These are phyloP conservation scores for Leptogaster cylindrica DNA, from an alignment of 2,888 invertebrate species.

Conservation along the genomic window DNA sequence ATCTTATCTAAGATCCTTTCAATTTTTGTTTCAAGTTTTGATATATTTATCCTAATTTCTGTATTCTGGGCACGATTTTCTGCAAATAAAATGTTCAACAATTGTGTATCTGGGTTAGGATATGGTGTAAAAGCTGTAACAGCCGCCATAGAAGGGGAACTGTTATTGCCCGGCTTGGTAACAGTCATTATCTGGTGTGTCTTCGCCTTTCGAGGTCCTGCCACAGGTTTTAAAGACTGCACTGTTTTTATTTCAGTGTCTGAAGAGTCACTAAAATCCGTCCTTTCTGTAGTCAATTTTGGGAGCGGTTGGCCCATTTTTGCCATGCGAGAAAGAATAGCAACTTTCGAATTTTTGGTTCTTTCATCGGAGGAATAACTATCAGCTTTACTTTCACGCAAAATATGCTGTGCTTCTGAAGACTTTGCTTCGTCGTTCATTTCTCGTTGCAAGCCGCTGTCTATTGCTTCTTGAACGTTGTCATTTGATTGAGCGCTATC, in stretches of 20 bases:
- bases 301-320: slow-evolving; percentile 65
- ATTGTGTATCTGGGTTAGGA: slow-evolving; percentile 57
- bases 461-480: neutral
- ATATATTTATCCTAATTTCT: slow-evolving; percentile 70
- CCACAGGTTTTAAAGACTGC: slow-evolving; percentile 44
- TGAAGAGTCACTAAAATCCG: slow-evolving; percentile 62
- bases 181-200: neutral
- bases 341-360: slow-evolving; percentile 56
- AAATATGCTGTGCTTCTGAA: neutral
- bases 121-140: slow-evolving; percentile 48
- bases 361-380: slow-evolving; percentile 32
- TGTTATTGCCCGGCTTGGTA: slow-evolving; percentile 50
- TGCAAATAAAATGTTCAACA: slow-evolving; percentile 65
- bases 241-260: slow-evolving; percentile 58
- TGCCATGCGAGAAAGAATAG: slow-evolving; percentile 66
- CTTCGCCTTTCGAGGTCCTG: slow-evolving; percentile 47
- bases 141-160: slow-evolving; percentile 38
- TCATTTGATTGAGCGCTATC: neutral
- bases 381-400: slow-evolving; percentile 1
- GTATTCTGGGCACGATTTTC: slow-evolving; percentile 71
- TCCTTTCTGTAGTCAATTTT: slow-evolving; percentile 52
- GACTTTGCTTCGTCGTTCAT: too few relatives aligned
- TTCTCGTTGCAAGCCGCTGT: too few relatives aligned
- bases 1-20: slow-evolving; percentile 68
- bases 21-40: slow-evolving; percentile 70